A percentile compares a stretch with the other conserved stretches of the same genome.
phyloP scores from a whole-genome alignment of 1,140 invertebrate species.

The Caenorhabditis remanei region DNA sequence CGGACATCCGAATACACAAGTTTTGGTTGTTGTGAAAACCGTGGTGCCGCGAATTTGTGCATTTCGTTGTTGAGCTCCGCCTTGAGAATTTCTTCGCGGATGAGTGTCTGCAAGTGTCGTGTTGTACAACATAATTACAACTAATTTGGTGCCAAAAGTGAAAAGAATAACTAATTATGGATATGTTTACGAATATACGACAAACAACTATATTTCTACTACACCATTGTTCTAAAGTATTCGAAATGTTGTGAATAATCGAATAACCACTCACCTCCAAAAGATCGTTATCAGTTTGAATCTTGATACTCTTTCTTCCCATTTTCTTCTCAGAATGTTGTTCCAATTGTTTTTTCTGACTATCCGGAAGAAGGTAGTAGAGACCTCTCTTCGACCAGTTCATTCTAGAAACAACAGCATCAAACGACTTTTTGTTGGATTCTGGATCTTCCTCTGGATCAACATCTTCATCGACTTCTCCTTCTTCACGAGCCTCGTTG shows the following conservation, averaged over 20 bases:
- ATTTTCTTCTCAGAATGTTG: slow-evolving; percentile 43
- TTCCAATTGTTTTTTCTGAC: slow-evolving; percentile 56
- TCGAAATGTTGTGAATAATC: not conserved
- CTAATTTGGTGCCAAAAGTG: slow-evolving; percentile 20
- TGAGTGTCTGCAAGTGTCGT: slow-evolving; percentile 29
- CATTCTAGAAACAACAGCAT: slow-evolving; percentile 64
- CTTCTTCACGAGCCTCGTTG: slow-evolving; percentile 61
- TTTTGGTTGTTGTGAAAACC: slow-evolving; percentile 35
- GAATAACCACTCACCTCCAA: slow-evolving; percentile 28
- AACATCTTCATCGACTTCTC: slow-evolving; percentile 48
- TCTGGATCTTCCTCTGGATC: slow-evolving; percentile 50
- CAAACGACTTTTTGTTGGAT: slow-evolving; percentile 44
- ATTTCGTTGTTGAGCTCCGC: slow-evolving; percentile 62
- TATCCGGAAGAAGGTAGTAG: slow-evolving; percentile 59
- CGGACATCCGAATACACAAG: slow-evolving; percentile 17
- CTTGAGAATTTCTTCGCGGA: slow-evolving; percentile 61
- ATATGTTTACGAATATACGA: not conserved
- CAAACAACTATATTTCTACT: not conserved
- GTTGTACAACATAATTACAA: slow-evolving; percentile 35
- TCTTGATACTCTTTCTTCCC: slow-evolving; percentile 42
- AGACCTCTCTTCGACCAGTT: slow-evolving; percentile 42
- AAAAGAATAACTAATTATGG: slow-evolving; percentile 24
- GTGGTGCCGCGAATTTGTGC: slow-evolving; percentile 27
- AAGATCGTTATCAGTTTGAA: slow-evolving; percentile 54
- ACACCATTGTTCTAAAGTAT: too few species aligned